Evolutionary conservation across 2,113 vertebrate species (phyloP), one percentile per base, ranked within the genome.

Genomic region (Callaeas wilsoni): DNA sequence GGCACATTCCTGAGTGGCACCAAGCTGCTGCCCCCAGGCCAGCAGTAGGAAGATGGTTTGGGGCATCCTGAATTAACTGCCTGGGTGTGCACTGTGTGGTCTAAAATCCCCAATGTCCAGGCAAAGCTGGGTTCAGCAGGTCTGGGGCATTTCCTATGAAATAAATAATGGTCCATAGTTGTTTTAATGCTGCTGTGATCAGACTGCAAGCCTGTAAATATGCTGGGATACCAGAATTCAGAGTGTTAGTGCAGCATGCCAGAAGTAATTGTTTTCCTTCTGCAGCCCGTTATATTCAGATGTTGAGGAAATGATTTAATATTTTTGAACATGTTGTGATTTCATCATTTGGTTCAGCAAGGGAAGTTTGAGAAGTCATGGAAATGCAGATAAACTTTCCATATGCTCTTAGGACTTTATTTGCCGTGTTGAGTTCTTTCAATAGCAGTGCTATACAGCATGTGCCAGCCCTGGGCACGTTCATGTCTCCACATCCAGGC

Each of bases 251-350:
- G 41, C 63, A 56, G 42, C 23, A n/a, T 94, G 93, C 95, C 95
- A 95, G 91, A 81, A 52, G 52, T 67, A 52, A 95, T 93, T 97
- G 94, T 97, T 97, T 96, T 96, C 83, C 82, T 92, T 96, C 84
- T 75, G 65, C 77, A 96, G 95, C 90, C 96, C 0, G 32, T 97
- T 97, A 93, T 94, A 96, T 87, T 96, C 96, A 97, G 97, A 97
- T 97, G 95, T 49, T 62, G 85, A 98, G 97, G 97, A 98, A 98
- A 97, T 98, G 97, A 98, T 96, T 98, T 97, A 97, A 97, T 96
- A 94, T 97, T 97, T 97, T 93, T 97, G 94, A 96, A 75, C 79
- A 78, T 63, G 71, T 88, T 96, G 95, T 96, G 97, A 98, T 97
- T 97, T 98, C 96, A 97, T 94, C 75, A 17, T 92, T 96, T 78